Evolutionary conservation across 2,797 vertebrate genomes (phyloP).

Genomic region (Florisuga fusca): DNA sequence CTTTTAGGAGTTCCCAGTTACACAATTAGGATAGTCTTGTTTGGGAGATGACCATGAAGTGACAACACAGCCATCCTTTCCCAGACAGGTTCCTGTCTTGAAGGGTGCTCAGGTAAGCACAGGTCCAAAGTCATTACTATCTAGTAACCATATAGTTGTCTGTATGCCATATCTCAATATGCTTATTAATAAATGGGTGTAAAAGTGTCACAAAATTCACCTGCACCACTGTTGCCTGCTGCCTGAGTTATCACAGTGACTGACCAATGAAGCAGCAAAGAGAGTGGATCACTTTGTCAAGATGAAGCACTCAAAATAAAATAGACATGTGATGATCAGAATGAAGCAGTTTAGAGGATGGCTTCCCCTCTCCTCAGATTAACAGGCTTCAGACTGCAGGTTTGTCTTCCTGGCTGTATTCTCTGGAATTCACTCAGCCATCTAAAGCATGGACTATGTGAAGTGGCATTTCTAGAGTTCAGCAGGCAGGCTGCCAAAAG

Average conservation of each 20-base stretch:
- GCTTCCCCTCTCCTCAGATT: background rate
- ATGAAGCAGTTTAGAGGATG: background rate
- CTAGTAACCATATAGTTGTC: background rate
- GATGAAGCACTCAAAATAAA: background rate
- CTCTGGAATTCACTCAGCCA: conserved; percentile 11
- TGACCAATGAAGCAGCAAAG: background rate
- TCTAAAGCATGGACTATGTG: background rate
- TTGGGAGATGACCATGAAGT: background rate
- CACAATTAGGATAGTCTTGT: background rate
- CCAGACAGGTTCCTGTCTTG: background rate
- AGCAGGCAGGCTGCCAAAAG: conserved; percentile 58
- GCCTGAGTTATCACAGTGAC: background rate
- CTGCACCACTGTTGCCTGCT: background rate
- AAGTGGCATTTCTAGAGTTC: conserved; percentile 53
- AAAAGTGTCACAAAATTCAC: background rate
- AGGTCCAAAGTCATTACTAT: background rate
- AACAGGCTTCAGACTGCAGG: background rate
- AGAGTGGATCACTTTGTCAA: background rate
- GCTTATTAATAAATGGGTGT: background rate
- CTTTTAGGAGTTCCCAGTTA: background rate
- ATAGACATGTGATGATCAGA: background rate
- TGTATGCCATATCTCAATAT: background rate
- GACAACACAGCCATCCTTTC: background rate
- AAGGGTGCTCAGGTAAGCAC: background rate
- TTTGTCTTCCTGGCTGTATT: conserved; percentile 1